Conservation (phyloP, 1,140 invertebrate genomes). For the Halictus rubicundus region DNA sequence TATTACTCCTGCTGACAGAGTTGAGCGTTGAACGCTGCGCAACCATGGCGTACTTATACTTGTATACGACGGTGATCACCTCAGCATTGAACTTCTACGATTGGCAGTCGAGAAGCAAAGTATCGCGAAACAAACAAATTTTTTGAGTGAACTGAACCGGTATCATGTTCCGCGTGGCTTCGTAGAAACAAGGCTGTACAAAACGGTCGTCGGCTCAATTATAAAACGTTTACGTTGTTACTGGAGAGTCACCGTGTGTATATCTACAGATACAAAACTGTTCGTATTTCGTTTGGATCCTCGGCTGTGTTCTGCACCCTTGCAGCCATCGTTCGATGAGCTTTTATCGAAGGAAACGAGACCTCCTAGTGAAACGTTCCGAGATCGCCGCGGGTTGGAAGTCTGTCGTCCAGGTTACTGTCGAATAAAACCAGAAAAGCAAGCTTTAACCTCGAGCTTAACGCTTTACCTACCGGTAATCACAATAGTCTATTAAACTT, state of each 20-base stretch:
- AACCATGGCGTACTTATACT: no score
- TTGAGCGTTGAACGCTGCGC: no score
- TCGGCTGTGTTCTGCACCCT: not conserved
- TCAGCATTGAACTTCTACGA: not conserved
- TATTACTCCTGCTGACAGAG: slow-evolving; percentile 14
- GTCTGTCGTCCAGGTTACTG: slow-evolving; percentile 57
- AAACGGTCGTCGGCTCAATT: slow-evolving; percentile 54
- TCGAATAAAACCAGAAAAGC: slow-evolving; percentile 20
- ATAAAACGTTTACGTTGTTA: slow-evolving; percentile 51
- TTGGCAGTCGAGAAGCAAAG: slow-evolving; percentile 22
- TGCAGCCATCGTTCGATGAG: not conserved
- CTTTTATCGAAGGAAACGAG: not conserved
- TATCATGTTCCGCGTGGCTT: slow-evolving; percentile 10
- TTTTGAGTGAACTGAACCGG: slow-evolving; percentile 16
- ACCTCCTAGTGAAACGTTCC: slow-evolving; percentile 24
- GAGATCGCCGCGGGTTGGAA: slow-evolving; percentile 58
- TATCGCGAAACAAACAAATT: slow-evolving; percentile 1
- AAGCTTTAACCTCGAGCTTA: no score
- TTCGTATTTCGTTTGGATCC: slow-evolving; percentile 16
- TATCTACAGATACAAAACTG: slow-evolving; percentile 57
- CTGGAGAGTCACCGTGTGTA: slow-evolving; percentile 26
- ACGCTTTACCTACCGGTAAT: no score
- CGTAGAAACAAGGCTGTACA: slow-evolving; percentile 62
- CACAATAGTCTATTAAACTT: no score
- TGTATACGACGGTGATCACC: slow-evolving; percentile 6